Evolutionary conservation across 2,888 invertebrate species (phyloP), one percentile per base, ranked within the genome.

Genomic region (Sphecodes monilicornis): DNA sequence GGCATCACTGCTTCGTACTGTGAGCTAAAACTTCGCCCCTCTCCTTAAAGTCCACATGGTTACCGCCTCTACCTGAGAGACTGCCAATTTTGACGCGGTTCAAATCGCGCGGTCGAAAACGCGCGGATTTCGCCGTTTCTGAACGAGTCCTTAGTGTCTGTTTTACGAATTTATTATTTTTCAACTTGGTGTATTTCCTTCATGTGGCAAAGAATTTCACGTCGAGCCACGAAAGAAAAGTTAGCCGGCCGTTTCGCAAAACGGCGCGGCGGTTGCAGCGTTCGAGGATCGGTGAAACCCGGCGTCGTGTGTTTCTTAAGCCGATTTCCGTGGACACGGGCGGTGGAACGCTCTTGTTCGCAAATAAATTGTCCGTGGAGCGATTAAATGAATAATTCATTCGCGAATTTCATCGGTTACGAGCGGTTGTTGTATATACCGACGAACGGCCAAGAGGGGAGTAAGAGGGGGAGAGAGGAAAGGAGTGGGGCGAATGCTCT

Each of bases 311-410:
- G 69, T 64, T 82, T 84, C 76, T 81, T 39, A 73, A 81, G 66
- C 76, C 82, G 83, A 69, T 76, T 68, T 57, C 69, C 76, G 72
- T 39, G 50, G 76, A 73, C 64, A 66, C 29, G 66, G 66, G 36
- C 50, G 76, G 73, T 39, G 54, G 72, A 76, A 69, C 70, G 54
- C 76, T 57, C 64, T 29, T 32, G 60, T 69, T 76, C 82, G 76
- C 83, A 76, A 77, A 71, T 84, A 84, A 84, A 84, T 84, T 84
- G 83, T 84, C 83, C 82, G 84, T 82, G 73, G 77, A 82, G n/a
- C 84, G 84, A 84, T 84, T 84, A 84, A 84, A 84, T 82, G 84
- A 82, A 84, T 84, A 84, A 84, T 84, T 84, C 84, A 82, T 84
- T 84, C 77, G 73, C 74, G 77, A 84, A 82, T 84, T 84, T 84